A percentile compares a stretch with the other conserved stretches of the same genome.
Conservation (phyloP, 2,888 invertebrate species). For the Hermaeophaga mercurialis region DNA sequence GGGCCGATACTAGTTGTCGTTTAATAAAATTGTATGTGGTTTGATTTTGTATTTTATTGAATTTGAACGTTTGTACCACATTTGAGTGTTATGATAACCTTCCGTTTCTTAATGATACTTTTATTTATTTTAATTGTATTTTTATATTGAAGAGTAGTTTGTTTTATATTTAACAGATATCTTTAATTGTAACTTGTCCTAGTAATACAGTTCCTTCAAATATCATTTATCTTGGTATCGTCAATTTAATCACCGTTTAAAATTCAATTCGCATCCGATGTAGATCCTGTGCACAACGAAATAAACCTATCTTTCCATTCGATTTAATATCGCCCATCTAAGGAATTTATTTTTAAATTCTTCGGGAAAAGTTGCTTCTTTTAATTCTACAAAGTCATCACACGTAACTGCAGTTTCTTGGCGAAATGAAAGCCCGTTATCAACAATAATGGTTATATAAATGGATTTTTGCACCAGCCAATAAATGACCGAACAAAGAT, state of each 20-base stretch:
- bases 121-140: no score
- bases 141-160: no score
- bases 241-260: background rate
- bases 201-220: no score
- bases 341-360: constrained; percentile 1
- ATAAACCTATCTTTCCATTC: constrained; percentile 6
- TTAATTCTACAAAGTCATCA: constrained; percentile 10
- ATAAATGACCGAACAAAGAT: constrained; percentile 17
- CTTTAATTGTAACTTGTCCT: no score
- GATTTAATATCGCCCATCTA: constrained; percentile 4
- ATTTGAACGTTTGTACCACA: no score
- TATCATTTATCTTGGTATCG: no score
- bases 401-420: constrained; percentile 15
- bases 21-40: no score
- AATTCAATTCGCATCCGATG: background rate
- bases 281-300: background rate
- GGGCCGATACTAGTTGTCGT: no score
- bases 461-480: constrained; percentile 21
- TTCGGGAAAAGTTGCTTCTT: constrained; percentile 3
- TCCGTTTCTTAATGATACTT: no score
- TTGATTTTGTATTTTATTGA: no score
- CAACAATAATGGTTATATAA: constrained; percentile 26
- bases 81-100: no score
- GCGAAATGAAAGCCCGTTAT: constrained; percentile 16
- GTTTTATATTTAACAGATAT: no score